phyloP scores from a whole-genome alignment of 2,797 vertebrate genomes.

The Chlorospingus semifuscus region DNA sequence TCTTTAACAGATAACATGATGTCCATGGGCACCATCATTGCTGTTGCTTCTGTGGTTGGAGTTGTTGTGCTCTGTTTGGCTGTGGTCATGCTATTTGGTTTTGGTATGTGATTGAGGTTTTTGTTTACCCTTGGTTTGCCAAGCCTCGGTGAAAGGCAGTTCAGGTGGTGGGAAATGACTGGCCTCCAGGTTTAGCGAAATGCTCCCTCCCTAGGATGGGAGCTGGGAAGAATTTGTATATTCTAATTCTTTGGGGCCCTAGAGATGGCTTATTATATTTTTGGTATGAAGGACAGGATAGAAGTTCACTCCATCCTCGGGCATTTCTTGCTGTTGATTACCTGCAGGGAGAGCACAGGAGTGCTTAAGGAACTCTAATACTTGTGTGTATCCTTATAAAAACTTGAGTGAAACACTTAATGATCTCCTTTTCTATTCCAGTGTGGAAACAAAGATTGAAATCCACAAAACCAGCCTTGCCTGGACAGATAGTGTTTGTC shows the following conservation, averaged over 20 bases:
- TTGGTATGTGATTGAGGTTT: conserved; percentile 51
- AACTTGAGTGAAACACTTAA: not conserved
- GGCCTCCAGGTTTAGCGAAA: not conserved
- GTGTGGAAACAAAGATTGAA: conserved; percentile 58
- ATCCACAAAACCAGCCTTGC: not conserved
- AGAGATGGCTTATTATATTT: not conserved
- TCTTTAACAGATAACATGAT: conserved; percentile 44
- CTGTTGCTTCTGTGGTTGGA: conserved; percentile 5
- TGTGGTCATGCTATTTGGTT: conserved; percentile 2
- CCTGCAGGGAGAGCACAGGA: not conserved
- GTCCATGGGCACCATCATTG: not conserved
- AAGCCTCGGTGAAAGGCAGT: not conserved
- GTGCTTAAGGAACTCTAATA: not conserved
- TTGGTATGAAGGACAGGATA: not conserved
- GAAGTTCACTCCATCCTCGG: not conserved
- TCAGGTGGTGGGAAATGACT: not conserved
- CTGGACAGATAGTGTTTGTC: conserved; percentile 23
- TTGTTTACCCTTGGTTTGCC: not conserved
- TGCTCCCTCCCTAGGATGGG: not conserved
- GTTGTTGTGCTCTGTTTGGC: conserved; percentile 19
- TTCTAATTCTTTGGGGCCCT: not conserved
- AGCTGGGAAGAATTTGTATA: not conserved
- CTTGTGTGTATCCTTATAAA: not conserved
- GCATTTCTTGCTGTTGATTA: not conserved
- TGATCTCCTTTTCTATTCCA: conserved; percentile 33